These are phyloP conservation scores for Ips typographus DNA, from an alignment of 1,140 invertebrate genomes.

Conservation along the genomic window DNA sequence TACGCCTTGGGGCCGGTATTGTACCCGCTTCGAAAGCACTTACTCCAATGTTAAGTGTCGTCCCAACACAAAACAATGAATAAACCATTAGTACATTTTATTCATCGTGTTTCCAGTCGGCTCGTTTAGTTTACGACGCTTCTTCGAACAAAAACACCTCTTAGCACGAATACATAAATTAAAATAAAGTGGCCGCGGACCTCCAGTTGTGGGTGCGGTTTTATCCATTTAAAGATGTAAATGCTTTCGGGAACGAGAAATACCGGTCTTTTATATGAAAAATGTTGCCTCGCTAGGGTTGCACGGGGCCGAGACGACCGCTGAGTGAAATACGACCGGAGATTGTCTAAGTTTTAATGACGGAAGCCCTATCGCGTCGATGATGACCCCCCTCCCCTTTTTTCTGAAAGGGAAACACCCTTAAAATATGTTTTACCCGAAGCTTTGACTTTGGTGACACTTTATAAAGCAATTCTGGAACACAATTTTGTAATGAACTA, in stretches of 20 bases:
- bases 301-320: slow-evolving; percentile 4
- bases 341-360: background rate
- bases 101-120: background rate
- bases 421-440: too few relatives aligned
- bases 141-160: slow-evolving; percentile 16
- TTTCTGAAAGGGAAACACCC: too few relatives aligned
- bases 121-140: slow-evolving; percentile 13
- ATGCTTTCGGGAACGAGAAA: slow-evolving; percentile 32
- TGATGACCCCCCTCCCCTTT: background rate
- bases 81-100: slow-evolving; percentile 7
- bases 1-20: background rate
- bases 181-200: slow-evolving; percentile 26
- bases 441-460: too few relatives aligned
- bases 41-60: slow-evolving; percentile 2
- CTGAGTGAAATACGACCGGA: background rate
- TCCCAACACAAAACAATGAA: background rate
- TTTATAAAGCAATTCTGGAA: too few relatives aligned
- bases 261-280: slow-evolving; percentile 26
- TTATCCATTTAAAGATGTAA: slow-evolving; percentile 27
- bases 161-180: slow-evolving; percentile 23
- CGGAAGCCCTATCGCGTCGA: background rate
- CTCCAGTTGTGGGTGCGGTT: slow-evolving; percentile 22
- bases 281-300: slow-evolving; percentile 9
- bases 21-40: slow-evolving; percentile 25
- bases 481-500: too few relatives aligned